These are phyloP conservation scores for Stercorarius parasiticus DNA, from an alignment of 2,113 vertebrate species.

Conservation along the genomic window DNA sequence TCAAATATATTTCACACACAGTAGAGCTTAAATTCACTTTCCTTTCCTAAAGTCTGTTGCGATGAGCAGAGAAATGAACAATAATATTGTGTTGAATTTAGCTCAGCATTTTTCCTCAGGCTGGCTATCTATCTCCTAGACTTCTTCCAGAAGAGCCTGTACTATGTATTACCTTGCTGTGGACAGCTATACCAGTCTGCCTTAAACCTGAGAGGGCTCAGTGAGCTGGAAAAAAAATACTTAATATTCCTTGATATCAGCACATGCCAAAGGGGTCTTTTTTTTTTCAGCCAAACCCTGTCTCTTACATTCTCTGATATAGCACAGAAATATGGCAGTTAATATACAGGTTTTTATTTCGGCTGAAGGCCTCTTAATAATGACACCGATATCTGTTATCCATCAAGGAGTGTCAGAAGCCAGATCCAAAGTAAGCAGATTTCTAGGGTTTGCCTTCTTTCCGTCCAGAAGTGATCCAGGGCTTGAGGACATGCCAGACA, in stretches of 20 bases:
- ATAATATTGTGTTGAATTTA: neutral
- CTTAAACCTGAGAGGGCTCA: neutral
- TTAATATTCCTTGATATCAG: constrained; percentile 4
- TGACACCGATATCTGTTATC: neutral
- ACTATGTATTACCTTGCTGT: neutral
- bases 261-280: neutral
- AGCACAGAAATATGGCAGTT: neutral
- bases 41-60: neutral
- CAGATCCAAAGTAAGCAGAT: neutral
- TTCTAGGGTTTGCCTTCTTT: neutral
- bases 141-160: neutral
- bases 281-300: neutral
- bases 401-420: neutral
- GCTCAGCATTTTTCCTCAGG: neutral
- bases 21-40: neutral
- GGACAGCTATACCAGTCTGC: neutral
- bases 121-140: neutral
- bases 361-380: neutral
- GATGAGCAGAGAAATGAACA: neutral
- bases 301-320: neutral
- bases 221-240: neutral
- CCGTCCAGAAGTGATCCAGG: neutral
- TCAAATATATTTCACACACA: neutral
- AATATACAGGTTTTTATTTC: neutral
- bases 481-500: neutral